Evolutionary conservation across 2,888 invertebrate species (phyloP), one percentile per base, ranked within the genome.

Genomic region (Polydrusus tereticollis): DNA sequence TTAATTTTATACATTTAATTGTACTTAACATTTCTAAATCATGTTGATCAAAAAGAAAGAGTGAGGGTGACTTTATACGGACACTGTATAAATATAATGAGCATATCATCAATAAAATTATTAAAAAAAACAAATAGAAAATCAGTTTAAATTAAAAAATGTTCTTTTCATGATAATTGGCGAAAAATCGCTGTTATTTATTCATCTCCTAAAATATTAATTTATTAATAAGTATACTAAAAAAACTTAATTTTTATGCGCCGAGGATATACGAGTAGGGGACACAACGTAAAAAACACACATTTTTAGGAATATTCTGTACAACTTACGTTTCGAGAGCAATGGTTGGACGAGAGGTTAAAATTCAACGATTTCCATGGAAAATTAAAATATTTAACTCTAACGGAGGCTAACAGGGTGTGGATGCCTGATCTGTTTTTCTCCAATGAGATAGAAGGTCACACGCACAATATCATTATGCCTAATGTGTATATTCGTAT

Each of bases 401-500:
- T 97, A 83, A 96, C 97, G 66, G 97, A 98, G 87, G 95, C 97
- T 66, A 95, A 94, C 87, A 91, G 96, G 80, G 96, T 98, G 70
- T 99, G 98, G 98, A 97, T 98, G 94, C 98, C 98, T 36, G 98
- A 99, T 88, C 88, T 98, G 79, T 98, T 98, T 90, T 98, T 98
- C 88, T 94, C 97, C 69, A 98, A 98, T 84, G 98, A 98, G 88
- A 98, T 98, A 86, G 96, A 96, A 84, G 98, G 98, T 65, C 97
- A 97, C 85, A 95, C 98, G 85, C 97, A 98, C 88, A 95, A 97
- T 86, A 97, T 98, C 86, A 97, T 97, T 86, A 96, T 97, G 95
- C 97, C 97, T 75, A 98, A 98, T 86, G 96, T 98, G 78, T 96
- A 98, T 89, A 95, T 98, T 85, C 90, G 98, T 79, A 97, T 98